Evolutionary conservation across 2,113 vertebrate genomes (phyloP).

Genomic region (Zosterops lateralis): DNA sequence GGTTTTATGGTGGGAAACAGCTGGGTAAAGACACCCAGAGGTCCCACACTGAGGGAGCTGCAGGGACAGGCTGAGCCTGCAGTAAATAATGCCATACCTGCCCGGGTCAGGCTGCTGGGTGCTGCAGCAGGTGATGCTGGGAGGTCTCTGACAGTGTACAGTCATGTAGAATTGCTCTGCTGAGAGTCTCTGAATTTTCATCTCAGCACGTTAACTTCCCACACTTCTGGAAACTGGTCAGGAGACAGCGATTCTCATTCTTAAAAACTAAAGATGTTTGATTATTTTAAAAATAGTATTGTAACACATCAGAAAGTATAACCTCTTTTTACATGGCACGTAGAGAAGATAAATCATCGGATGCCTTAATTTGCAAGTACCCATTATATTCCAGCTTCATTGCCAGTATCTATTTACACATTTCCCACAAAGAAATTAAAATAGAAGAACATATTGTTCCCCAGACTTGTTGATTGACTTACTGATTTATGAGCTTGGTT

Average conservation of each 20-base stretch:
- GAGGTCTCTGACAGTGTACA: neutral
- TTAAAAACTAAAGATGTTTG: neutral
- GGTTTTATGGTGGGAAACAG: neutral
- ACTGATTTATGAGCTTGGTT: conserved; percentile 63
- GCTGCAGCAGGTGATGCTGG: neutral
- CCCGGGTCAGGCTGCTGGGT: neutral
- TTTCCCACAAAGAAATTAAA: conserved; percentile 66
- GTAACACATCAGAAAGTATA: conserved; percentile 9
- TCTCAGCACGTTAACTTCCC: neutral
- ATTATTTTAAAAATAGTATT: conserved; percentile 32
- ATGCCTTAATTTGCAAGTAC: conserved; percentile 56
- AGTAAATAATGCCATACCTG: neutral
- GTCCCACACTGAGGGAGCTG: fast-evolving
- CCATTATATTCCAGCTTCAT: conserved; percentile 57
- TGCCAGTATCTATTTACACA: conserved; percentile 59
- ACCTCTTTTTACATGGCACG: neutral
- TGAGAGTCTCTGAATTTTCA: neutral
- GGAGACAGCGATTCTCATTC: neutral
- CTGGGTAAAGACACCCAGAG: neutral
- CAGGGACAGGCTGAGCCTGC: neutral
- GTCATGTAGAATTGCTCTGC: neutral
- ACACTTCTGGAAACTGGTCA: conserved; percentile 10
- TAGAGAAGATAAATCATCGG: conserved; percentile 50
- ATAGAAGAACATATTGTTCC: conserved; percentile 65
- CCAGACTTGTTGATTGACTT: conserved; percentile 59